phyloP scores from a whole-genome alignment of 1,140 invertebrate species.

The Helicoverpa zea region DNA sequence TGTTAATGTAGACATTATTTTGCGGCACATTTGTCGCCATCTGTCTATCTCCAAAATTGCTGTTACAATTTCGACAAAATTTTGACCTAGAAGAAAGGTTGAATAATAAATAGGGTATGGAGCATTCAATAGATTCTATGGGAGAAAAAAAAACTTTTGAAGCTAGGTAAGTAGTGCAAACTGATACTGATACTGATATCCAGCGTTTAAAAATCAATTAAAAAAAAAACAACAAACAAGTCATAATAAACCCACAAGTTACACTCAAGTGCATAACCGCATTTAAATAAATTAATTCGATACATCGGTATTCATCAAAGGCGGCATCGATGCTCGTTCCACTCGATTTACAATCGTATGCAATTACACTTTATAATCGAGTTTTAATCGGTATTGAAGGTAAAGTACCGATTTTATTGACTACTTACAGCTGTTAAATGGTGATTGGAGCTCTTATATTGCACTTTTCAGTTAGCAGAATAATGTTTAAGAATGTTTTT shows the following conservation, averaged over 20 bases:
- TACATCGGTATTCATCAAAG: slow-evolving; percentile 45
- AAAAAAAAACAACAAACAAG: neutral
- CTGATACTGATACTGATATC: no score
- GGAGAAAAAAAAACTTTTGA: no score
- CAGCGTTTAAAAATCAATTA: neutral
- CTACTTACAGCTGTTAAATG: slow-evolving; percentile 10
- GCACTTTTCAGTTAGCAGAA: neutral
- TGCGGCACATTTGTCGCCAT: no score
- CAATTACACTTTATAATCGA: slow-evolving; percentile 38
- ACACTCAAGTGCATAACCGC: slow-evolving; percentile 6
- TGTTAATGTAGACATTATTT: no score
- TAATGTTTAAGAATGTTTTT: no score
- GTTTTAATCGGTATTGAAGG: slow-evolving; percentile 42
- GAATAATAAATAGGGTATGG: no score
- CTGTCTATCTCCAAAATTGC: no score
- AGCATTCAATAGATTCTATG: no score
- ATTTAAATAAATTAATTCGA: slow-evolving; percentile 40
- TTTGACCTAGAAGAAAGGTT: no score
- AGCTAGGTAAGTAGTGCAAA: no score
- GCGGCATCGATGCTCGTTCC: slow-evolving; percentile 37
- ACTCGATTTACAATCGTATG: slow-evolving; percentile 41
- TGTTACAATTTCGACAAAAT: no score
- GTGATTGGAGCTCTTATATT: neutral
- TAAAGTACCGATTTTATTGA: slow-evolving; percentile 24
- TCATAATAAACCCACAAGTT: neutral